A percentile compares a stretch with the other conserved stretches of the same genome.
Evolutionary conservation across 1,140 invertebrate genomes (phyloP).

Genomic region (Globodera rostochiensis): DNA sequence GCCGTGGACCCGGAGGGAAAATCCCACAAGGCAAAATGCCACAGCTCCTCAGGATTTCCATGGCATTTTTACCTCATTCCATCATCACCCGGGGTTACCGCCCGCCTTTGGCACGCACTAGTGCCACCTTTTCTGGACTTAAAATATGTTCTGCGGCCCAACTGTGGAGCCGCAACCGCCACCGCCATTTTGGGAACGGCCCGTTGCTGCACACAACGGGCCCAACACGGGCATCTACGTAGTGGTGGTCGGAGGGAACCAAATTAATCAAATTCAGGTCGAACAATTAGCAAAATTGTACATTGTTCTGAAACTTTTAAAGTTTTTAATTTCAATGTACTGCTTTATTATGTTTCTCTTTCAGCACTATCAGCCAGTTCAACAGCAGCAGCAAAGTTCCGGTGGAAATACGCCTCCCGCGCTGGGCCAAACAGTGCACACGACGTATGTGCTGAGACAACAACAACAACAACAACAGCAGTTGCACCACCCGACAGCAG

Average conservation of each 20-base stretch:
- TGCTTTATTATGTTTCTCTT: neutral
- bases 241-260: constrained; percentile 11
- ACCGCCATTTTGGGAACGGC: neutral
- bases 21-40: neutral
- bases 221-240: constrained; percentile 9
- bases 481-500: neutral
- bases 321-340: neutral
- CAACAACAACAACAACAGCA: constrained; percentile 7
- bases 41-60: neutral
- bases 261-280: neutral
- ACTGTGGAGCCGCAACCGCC: neutral
- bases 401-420: neutral
- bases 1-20: neutral
- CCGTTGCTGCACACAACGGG: neutral
- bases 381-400: constrained; percentile 17
- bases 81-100: neutral
- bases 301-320: no score
- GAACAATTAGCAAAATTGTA: neutral
- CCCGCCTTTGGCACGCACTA: neutral
- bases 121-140: neutral
- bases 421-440: neutral
- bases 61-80: constrained; percentile 5
- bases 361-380: constrained; percentile 29
- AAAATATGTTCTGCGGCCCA: neutral
- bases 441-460: constrained; percentile 8